Conservation (phyloP, 2,888 invertebrate genomes). For the Crematogaster levior region DNA sequence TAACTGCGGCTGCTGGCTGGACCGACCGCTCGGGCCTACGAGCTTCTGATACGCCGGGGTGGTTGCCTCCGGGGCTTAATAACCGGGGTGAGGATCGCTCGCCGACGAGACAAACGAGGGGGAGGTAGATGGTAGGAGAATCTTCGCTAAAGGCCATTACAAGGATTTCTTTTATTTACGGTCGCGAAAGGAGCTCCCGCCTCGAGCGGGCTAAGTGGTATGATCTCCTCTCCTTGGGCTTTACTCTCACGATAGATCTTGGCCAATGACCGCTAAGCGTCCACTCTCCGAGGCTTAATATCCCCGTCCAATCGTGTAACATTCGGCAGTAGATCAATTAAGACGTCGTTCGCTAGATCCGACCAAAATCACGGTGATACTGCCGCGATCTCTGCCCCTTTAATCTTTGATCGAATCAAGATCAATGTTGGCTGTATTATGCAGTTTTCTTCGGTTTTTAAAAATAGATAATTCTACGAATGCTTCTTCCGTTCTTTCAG, state of each 20-base stretch:
- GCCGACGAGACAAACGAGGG: constrained; percentile 40
- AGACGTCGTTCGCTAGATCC: constrained; percentile 59
- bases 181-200: constrained; percentile 76
- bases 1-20: constrained; percentile 75
- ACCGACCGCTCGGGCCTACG: constrained; percentile 72
- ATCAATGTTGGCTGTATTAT: constrained; percentile 6
- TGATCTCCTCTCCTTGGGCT: constrained; percentile 77
- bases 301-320: constrained; percentile 75
- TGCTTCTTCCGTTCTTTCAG: not conserved
- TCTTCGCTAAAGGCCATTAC: constrained; percentile 83
- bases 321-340: constrained; percentile 84
- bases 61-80: constrained; percentile 73
- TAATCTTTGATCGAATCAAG: not conserved
- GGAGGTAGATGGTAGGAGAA: constrained; percentile 65
- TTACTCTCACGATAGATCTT: constrained; percentile 80
- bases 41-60: constrained; percentile 68
- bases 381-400: constrained; percentile 13
- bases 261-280: constrained; percentile 78
- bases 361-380: constrained; percentile 22
- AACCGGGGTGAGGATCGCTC: constrained; percentile 63
- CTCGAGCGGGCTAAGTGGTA: constrained; percentile 78
- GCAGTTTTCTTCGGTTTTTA: not conserved
- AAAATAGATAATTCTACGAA: not conserved
- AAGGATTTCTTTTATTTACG: constrained; percentile 85
- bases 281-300: constrained; percentile 73